Evolutionary conservation across 1,140 invertebrate genomes (phyloP), one percentile per base, ranked within the genome.

Genomic region (Heliconius hewitsoni): DNA sequence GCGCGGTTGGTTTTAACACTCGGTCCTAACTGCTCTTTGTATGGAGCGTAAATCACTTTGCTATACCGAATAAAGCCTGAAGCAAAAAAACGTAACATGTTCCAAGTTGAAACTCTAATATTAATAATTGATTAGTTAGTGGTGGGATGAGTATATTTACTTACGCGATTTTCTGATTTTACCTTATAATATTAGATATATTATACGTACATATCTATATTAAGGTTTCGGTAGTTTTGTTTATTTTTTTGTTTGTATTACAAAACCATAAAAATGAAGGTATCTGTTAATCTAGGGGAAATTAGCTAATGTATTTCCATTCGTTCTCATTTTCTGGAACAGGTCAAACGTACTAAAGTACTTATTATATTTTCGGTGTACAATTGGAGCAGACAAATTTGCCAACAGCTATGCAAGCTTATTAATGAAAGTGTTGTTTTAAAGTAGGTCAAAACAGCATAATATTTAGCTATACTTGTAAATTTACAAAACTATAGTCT

Each of bases 361-460:
- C 55, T 57, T 57, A 57, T 57, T 57, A 57, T 71, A 71, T 71
- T 71, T 71, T 71, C 13, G 66, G 70, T 34, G 37, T 71, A 71
- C 27, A 71, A 71, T 71, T 71, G 18, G 70, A 71, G 70, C 70
- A 71, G 70, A 71, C 70, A 71, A 71, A 71, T 71, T 71, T 71
- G 70, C 70, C 13, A 71, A 71, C 27, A 71, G 34, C 27, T 71
- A 30, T 71, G 27, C 70, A 18, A 71, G 34, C 70, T 71, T 71
- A 71, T 71, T 39, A 71, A 71, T 13, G 16, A 71, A 71, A 39
- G 11, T 71, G 11, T 71, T 37, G 34, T 71, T 71, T 71, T 39
- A 39, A 71, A 71, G 71, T 39, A 71, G 34, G 34, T 71, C 34
- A 71, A 71, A 71, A 71, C 37, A 39, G 13, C 8, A 37, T 39